These are phyloP conservation scores for Tychaedon coryphoeus DNA, from an alignment of 2,113 vertebrate genomes.

Conservation along the genomic window DNA sequence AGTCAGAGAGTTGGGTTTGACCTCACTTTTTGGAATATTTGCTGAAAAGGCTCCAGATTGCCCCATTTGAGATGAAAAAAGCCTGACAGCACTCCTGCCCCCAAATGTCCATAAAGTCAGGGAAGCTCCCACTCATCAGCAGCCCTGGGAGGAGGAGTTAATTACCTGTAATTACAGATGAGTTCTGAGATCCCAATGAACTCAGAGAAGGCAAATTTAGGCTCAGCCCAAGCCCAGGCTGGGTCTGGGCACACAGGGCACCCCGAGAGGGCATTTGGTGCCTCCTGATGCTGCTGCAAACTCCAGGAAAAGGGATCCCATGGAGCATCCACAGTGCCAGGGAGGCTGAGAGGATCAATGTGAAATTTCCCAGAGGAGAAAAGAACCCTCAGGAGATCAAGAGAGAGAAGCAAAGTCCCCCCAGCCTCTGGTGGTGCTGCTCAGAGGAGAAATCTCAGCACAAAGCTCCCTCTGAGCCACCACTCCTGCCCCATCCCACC, in stretches of 20 bases:
- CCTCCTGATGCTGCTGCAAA: not conserved
- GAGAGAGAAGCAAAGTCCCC: not conserved
- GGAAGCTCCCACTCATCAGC: not conserved
- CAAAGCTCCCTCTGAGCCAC: not conserved
- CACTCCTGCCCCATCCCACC: not conserved
- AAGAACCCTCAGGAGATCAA: not conserved
- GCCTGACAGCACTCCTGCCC: not conserved
- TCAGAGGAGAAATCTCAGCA: not conserved
- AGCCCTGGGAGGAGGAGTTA: not conserved
- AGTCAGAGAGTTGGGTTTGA: not conserved
- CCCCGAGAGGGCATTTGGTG: not conserved
- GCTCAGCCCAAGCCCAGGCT: not conserved
- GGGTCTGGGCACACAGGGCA: not conserved
- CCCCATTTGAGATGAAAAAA: not conserved
- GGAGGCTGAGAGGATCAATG: not conserved
- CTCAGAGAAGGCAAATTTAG: not conserved
- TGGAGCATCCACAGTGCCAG: not conserved
- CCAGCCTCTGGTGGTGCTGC: not conserved
- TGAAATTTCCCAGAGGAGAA: not conserved
- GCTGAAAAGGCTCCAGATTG: not conserved
- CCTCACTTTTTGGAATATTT: not conserved
- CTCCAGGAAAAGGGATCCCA: not conserved
- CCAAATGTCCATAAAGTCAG: rapidly evolving
- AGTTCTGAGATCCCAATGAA: not conserved
- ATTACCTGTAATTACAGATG: not conserved